A percentile compares a stretch with the other conserved stretches of the same genome.
These are phyloP conservation scores for Onthophagus taurus DNA, from an alignment of 1,140 invertebrate species.

Conservation along the genomic window DNA sequence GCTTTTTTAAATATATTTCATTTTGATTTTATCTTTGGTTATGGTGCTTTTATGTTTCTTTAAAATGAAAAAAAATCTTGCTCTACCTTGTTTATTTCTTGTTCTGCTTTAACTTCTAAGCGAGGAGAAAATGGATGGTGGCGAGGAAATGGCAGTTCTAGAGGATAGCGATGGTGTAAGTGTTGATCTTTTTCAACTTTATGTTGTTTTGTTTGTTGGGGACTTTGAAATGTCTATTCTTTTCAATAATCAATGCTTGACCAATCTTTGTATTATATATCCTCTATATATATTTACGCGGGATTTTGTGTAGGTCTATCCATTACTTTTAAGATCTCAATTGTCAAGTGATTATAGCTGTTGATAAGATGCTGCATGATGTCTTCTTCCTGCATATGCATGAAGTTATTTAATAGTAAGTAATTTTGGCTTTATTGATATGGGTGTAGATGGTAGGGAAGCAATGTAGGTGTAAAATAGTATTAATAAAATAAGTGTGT, in stretches of 20 bases:
- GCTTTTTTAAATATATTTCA: background rate
- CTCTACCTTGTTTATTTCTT: constrained; percentile 16
- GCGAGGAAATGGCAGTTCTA: constrained; percentile 36
- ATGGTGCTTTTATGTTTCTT: background rate
- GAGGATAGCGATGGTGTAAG: constrained; percentile 36
- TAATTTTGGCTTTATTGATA: too few species aligned
- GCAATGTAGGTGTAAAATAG: too few species aligned
- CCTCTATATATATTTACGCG: background rate
- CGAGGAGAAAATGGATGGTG: constrained; percentile 36
- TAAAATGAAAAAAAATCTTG: background rate
- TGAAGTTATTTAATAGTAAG: too few species aligned
- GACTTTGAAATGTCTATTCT: background rate
- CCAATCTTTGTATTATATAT: background rate
- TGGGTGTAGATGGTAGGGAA: too few species aligned
- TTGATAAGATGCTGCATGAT: too few species aligned
- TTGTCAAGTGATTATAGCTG: too few species aligned
- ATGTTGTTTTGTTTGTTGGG: too few species aligned
- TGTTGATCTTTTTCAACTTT: too few species aligned
- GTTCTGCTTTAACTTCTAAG: constrained; percentile 18
- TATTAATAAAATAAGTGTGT: too few species aligned
- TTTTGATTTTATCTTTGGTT: background rate
- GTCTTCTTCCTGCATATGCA: too few species aligned
- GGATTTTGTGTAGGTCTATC: too few species aligned
- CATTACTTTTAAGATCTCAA: too few species aligned
- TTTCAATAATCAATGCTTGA: background rate